Evolutionary conservation across 2,113 vertebrate genomes (phyloP).

Genomic region (Raja brachyura): DNA sequence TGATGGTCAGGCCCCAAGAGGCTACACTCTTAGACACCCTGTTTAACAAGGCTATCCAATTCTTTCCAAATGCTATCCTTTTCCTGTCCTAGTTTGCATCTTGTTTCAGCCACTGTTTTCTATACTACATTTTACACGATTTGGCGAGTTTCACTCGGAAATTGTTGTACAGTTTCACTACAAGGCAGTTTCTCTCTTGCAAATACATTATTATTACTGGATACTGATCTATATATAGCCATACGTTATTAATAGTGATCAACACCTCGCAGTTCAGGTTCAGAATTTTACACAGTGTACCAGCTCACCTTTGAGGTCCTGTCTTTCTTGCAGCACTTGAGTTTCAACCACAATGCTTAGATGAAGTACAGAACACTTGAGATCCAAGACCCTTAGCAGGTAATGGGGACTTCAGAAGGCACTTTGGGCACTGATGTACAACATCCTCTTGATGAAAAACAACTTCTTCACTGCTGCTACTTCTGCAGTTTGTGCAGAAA

Average conservation of each 20-base stretch:
- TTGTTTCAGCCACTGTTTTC: background rate
- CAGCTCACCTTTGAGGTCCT: conserved; percentile 11
- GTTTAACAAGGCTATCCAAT: background rate
- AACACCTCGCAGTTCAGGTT: background rate
- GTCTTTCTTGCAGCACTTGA: background rate
- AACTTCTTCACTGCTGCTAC: background rate
- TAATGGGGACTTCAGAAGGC: conserved; percentile 32
- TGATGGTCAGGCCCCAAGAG: background rate
- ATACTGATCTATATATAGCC: background rate
- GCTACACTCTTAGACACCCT: too few relatives aligned
- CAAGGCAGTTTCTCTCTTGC: background rate
- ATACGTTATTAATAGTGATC: background rate
- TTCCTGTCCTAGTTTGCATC: background rate
- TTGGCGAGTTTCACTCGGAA: background rate
- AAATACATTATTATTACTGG: background rate
- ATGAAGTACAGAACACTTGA: conserved; percentile 28
- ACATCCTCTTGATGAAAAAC: background rate
- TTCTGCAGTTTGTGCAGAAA: background rate
- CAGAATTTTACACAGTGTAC: conserved; percentile 2
- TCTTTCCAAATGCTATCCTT: background rate
- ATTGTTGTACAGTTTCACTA: background rate
- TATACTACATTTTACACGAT: background rate
- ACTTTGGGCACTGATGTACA: conserved; percentile 33
- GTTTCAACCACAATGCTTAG: conserved; percentile 20
- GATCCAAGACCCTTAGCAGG: conserved; percentile 21